A percentile compares a stretch with the other conserved stretches of the same genome.
Evolutionary conservation across 2,113 vertebrate genomes (phyloP).

Genomic region (Regulus satrapa): DNA sequence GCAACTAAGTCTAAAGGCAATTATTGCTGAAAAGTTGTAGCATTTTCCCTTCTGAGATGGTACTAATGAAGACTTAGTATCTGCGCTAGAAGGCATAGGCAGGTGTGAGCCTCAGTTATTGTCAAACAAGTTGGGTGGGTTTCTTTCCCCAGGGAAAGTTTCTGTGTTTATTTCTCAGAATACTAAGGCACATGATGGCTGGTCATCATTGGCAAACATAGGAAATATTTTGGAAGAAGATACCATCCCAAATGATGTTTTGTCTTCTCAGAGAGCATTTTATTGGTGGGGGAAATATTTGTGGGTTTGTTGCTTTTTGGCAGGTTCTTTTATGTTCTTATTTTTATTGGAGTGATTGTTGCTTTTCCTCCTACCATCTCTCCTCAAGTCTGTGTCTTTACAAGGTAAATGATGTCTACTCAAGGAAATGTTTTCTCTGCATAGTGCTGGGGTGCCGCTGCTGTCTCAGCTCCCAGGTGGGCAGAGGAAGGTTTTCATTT

Average conservation of each 20-base stretch:
- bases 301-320: background rate
- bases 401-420: background rate
- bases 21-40: background rate
- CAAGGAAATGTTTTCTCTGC: background rate
- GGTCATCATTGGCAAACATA: background rate
- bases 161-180: background rate
- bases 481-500: constrained; percentile 76
- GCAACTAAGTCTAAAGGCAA: background rate
- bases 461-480: background rate
- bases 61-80: background rate
- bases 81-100: background rate
- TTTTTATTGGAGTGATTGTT: background rate
- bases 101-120: background rate
- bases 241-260: background rate
- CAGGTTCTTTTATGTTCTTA: background rate
- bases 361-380: background rate
- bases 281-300: background rate
- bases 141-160: background rate
- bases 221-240: background rate
- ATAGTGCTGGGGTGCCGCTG: constrained; percentile 72
- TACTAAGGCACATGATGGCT: background rate
- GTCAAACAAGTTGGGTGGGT: background rate
- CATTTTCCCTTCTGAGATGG: background rate
- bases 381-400: background rate
- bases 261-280: background rate